Evolutionary conservation across 2,113 vertebrate genomes (phyloP), one percentile per base, ranked within the genome.

Genomic region (Jacana jacana): DNA sequence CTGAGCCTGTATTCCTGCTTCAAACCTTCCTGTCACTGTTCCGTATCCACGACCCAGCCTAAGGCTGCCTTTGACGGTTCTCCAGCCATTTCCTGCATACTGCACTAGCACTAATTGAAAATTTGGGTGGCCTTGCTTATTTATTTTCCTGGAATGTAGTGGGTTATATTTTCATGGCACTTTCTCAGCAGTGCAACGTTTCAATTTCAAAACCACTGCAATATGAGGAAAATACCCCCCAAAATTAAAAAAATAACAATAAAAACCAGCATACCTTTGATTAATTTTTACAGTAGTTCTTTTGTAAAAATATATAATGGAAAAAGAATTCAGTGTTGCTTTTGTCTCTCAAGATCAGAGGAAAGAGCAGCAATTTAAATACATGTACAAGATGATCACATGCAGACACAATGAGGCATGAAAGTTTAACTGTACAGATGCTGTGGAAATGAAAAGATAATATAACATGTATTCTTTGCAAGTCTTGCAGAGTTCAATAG

Each of bases 71-170:
- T 97, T 98, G 98, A 98, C 95, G 97, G 98, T 97, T 98, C 98
- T 97, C 97, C 86, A 97, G 98, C 98, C 98, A 98, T 99, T 99
- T 99, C 99, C 99, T 99, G 99, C 98, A 97, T 98, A 98, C 98
- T 98, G 98, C 98, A 98, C 98, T 95, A 98, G 98, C 98, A 98
- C 98, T 99, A 99, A 99, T 99, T 99, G 98, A 99, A 99, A 99
- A 99, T 99, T 99, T 99, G 99, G 99, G 99, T 99, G 99, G 99
- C 99, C 99, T 98, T 99, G 99, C 99, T 99, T 99, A 99, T 99
- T 99, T 99, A 99, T 99, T 99, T 99, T 99, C 98, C 98, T 98
- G 99, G 99, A 99, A 99, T 99, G 99, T 98, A 96, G 98, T 97
- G 98, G 99, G 99, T 99, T 99, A 98, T 99, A 99, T 99, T 99